These are phyloP conservation scores for Aplidium turbinatum DNA, from an alignment of 23 tunicate species.

Conservation along the genomic window DNA sequence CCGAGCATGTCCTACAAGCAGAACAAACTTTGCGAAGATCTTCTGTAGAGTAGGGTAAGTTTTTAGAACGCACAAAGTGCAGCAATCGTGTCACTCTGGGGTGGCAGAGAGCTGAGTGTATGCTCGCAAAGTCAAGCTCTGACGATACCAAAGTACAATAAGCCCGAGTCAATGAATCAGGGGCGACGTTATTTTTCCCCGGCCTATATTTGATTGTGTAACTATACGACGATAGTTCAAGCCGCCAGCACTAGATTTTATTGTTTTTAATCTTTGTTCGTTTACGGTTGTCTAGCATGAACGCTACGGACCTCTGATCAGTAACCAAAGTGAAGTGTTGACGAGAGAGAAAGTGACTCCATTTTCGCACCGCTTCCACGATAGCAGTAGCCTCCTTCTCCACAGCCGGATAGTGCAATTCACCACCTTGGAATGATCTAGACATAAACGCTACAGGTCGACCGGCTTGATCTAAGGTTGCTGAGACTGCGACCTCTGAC, in stretches of 20 bases:
- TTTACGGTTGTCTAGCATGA: neutral
- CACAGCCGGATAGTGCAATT: constrained; percentile 23
- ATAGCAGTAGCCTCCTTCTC: constrained; percentile 45
- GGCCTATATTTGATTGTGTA: constrained; percentile 22
- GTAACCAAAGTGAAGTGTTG: constrained; percentile 36
- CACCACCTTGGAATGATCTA: constrained; percentile 6
- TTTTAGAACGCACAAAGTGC: constrained; percentile 35
- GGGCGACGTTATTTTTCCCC: constrained; percentile 32
- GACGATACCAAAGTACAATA: constrained; percentile 1
- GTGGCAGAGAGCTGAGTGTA: constrained; percentile 20
- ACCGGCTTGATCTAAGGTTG: constrained; percentile 10
- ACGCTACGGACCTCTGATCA: constrained; percentile 43
- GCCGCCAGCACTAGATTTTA: constrained; percentile 26
- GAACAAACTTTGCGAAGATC: constrained; percentile 33
- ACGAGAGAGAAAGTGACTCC: constrained; percentile 13
- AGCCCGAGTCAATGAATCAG: constrained; percentile 37
- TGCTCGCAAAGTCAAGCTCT: neutral
- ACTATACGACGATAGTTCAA: constrained; percentile 5
- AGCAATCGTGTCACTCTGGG: constrained; percentile 23
- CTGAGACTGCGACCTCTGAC: constrained; percentile 9
- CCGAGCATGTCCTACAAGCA: constrained; percentile 3
- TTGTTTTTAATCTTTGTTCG: constrained; percentile 6
- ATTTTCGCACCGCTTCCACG: constrained; percentile 42
- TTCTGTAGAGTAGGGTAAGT: constrained; percentile 25
- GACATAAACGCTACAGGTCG: constrained; percentile 39